Evolutionary conservation across 2,888 invertebrate genomes (phyloP).

Genomic region (Acanthosepion pharaonis): DNA sequence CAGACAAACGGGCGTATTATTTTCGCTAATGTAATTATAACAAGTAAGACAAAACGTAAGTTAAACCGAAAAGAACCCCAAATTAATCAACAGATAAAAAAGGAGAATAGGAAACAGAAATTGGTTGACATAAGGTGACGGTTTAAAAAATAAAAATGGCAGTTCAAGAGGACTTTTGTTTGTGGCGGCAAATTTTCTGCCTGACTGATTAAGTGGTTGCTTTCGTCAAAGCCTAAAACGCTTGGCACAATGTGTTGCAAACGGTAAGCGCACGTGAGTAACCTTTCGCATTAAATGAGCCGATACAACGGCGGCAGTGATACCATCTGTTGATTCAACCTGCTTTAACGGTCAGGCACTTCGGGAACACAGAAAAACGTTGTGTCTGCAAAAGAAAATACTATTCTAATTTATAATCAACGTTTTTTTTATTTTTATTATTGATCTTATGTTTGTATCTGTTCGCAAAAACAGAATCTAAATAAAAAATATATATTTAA

Average conservation of each 20-base stretch:
- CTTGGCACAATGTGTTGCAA: not conserved
- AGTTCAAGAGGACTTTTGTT: not conserved
- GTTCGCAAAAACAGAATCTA: too few relatives aligned
- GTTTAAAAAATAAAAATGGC: not conserved
- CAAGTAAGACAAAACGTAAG: too few relatives aligned
- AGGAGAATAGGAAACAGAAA: not conserved
- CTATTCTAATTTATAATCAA: too few relatives aligned
- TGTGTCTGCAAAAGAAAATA: not conserved
- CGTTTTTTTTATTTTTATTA: too few relatives aligned
- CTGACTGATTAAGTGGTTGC: not conserved
- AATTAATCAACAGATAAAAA: not conserved
- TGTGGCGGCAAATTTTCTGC: not conserved
- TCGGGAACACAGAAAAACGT: not conserved
- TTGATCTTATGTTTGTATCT: too few relatives aligned
- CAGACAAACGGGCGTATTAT: too few relatives aligned
- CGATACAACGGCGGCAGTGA: not conserved
- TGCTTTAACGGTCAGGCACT: not conserved
- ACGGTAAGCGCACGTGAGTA: not conserved
- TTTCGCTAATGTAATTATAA: too few relatives aligned
- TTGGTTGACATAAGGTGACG: not conserved
- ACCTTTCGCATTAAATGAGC: not conserved
- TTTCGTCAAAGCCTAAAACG: not conserved
- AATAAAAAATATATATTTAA: too few relatives aligned
- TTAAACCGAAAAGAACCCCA: too few relatives aligned
- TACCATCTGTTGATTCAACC: not conserved